Evolutionary conservation across 2,888 invertebrate species (phyloP), one percentile per base, ranked within the genome.

Genomic region (Eurytoma californica): DNA sequence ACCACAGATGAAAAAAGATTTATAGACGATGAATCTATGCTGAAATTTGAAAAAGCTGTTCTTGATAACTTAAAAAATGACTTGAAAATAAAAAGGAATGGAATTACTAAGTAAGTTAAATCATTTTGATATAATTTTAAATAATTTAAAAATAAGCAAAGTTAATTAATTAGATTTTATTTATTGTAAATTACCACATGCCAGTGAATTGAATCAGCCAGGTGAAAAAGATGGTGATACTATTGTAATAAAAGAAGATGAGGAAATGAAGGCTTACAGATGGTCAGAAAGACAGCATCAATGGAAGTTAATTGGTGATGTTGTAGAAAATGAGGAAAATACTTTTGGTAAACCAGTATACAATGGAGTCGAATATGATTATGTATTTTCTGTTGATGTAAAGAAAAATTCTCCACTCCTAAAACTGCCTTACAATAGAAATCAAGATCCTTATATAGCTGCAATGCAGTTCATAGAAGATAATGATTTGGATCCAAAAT

Each of bases 321-420:
- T 93, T 96, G 86, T 97, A 97, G 0, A 94, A 94, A 3, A 92
- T 92, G 0, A 94, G 94, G 83, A 91, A 90, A 9, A 90, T 4
- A 91, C 92, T 0, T 91, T 92, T 0, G 96, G 95, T 24, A 97
- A 96, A 91, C 94, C 94, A 4, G 91, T 95, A 86, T 94, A 93
- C 86, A 95, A 97, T 87, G 98, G 98, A 83, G 94, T 96, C 92
- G 95, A 96, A 86, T 99, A 98, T 87, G 99, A 99, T 91, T 98
- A 94, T 91, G 98, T 98, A 28, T 98, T 99, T 90, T 95, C 94
- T 83, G 97, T 99, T 16, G 98, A 98, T 86, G 95, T 98, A 73
- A 96, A 97, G 86, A 97, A 98, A 86, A 97, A 95, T 0, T 94
- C 94, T 68, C 96, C 97, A 0, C 94, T 97, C 0, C 91, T 98